Conservation (phyloP, 2,113 vertebrate species). For the Ranitomeya variabilis region DNA sequence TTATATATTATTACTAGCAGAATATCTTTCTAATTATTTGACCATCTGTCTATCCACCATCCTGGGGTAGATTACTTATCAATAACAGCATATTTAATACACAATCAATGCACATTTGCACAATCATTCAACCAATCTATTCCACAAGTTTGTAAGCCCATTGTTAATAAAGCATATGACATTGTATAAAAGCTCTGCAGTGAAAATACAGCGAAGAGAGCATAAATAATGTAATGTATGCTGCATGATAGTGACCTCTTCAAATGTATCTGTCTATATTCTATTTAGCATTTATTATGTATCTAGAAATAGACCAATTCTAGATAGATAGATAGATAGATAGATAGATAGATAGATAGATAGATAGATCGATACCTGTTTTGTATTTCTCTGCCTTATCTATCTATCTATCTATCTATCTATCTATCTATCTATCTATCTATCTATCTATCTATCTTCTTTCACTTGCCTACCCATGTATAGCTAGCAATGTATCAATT, state of each 20-base stretch:
- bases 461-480: not conserved
- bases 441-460: not conserved
- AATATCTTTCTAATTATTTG: not conserved
- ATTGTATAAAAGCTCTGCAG: too few relatives aligned
- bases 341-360: too few relatives aligned
- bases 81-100: not conserved
- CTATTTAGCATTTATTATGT: too few relatives aligned
- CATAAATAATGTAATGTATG: too few relatives aligned
- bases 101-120: not conserved
- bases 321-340: too few relatives aligned
- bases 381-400: too few relatives aligned
- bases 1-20: too few relatives aligned
- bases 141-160: not conserved
- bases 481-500: not conserved
- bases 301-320: too few relatives aligned
- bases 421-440: not conserved
- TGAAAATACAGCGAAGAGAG: too few relatives aligned
- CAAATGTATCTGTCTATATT: not conserved
- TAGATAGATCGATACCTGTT: too few relatives aligned
- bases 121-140: not conserved
- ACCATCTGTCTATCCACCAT: not conserved
- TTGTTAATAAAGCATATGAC: not conserved
- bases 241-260: too few relatives aligned
- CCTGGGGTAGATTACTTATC: not conserved
- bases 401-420: too few relatives aligned